phyloP scores from a whole-genome alignment of 2,888 invertebrate genomes.

The Falcaria lacertinaria region DNA sequence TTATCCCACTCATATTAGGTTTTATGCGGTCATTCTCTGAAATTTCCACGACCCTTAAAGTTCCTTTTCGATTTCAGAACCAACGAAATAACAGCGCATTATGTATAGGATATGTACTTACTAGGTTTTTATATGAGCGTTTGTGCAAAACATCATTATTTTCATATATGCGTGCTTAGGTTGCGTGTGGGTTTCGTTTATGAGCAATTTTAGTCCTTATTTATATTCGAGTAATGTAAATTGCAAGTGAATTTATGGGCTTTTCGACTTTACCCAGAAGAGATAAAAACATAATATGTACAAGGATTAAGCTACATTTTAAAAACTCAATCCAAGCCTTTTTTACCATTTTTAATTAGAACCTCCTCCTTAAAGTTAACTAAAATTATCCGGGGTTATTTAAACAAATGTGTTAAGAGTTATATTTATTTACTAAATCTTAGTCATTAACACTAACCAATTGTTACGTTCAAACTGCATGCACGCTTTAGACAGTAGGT shows the following conservation, averaged over 20 bases:
- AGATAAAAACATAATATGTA: too few species aligned
- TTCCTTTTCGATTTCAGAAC: background rate
- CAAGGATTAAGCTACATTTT: too few species aligned
- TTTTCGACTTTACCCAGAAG: too few species aligned
- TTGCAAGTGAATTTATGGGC: background rate
- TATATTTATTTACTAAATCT: too few species aligned
- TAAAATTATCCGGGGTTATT: too few species aligned
- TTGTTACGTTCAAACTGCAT: too few species aligned
- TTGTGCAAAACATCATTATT: conserved; percentile 23
- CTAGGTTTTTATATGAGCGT: background rate
- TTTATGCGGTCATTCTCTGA: background rate
- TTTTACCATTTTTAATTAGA: too few species aligned
- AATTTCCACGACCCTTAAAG: background rate
- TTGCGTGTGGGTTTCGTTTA: conserved; percentile 33
- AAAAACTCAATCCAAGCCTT: too few species aligned
- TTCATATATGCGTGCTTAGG: conserved; percentile 29
- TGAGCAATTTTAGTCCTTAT: conserved; percentile 22
- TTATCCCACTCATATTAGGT: background rate
- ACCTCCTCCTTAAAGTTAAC: too few species aligned
- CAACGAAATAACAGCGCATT: background rate
- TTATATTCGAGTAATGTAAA: conserved; percentile 26
- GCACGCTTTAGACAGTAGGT: too few species aligned
- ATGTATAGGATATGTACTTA: background rate
- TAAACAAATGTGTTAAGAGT: too few species aligned
- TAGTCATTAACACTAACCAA: too few species aligned